Base-by-base conservation (phyloP, 2,113 vertebrate genomes). In the Sylvia atricapilla region DNA sequence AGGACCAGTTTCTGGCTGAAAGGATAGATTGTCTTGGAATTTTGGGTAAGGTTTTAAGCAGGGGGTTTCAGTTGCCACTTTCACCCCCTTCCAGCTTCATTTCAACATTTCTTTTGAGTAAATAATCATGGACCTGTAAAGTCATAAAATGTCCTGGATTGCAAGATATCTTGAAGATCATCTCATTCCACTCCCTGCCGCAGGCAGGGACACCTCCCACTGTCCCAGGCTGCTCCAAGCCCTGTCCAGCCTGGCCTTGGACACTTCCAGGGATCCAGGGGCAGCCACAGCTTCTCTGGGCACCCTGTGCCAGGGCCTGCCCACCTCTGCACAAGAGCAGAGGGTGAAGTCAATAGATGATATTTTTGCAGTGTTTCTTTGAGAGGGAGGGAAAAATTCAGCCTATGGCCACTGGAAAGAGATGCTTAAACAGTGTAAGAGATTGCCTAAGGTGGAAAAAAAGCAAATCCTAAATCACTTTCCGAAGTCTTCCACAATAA, bases 171-270 rank as follows among this genome's bases (percentile, higher is more conserved):
- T 66, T 73, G 39, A 59, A 28, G 27, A 37, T 33, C 33, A 24
- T 46, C 44, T 49, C 15, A 15, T 58, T 17, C 35, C 6, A 8
- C 11, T 3, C 13, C 17, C 49, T 73, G 50, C 14, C 27, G 11
- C 9, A 31, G 41, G 15, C 50, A 37, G 35, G 18, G 27, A 19
- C 43, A 37, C 18, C 15, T 58, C 7, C 35, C 67, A 13, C 35
- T 28, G 4, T 0, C 12, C 22, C 59, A 44, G 37, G 27, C 0
- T 33, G 27, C 44, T 80, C 50, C 49, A 56, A 49, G 30, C 21
- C 25, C 17, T 0, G 0, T 66, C 44, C 44, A 66, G 0, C 68
- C 31, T 74, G 50, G 31, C 31, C 27, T 37, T 27, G 52, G 31
- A 20, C 27, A 24, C 22, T 59, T 1, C 10, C 37, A 74, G 50